Base-by-base conservation (phyloP, 64 coral and sea anemone genomes). In the Catalaphyllia jardinei region DNA sequence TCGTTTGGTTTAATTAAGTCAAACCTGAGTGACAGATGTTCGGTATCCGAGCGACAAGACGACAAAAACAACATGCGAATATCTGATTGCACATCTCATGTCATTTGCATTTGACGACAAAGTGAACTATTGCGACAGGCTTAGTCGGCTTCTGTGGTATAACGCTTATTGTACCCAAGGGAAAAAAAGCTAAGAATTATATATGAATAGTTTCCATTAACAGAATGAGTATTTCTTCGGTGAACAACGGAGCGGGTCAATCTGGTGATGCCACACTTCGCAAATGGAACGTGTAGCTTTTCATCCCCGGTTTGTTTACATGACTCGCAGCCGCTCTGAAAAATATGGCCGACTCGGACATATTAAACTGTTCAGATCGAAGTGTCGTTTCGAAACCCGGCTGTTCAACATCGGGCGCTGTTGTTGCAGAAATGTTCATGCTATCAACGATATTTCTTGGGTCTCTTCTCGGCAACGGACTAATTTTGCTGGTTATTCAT, bases 401-500 rank as follows among this genome's bases (percentile, higher is more conserved):
- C 33, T 71, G 35, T 71, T 84, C 79, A 60, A 82, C 16, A 8
- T 82, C 81, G 25, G 62, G 62, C 18, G 81, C 35, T 84, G 81
- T 84, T 42, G 33, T 19, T 10, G 62, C 63, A 14, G 87, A 99
- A 93, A 86, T 90, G 24, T 30, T 95, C 33, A 50, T 87, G 77
- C 29, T 99, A 8, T 73, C 91, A 14, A 38, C 90, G 9, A 92
- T 99, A 67, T 93, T 99, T 46, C 29, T 92, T 4, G 78, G 79
- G 76, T 89, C 97, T 27, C 63, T 89, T 20, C 62, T 93, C n/a
- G 97, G 97, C 11, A 99, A 99, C 71, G 51, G 93, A 24, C 30
- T 99, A 11, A 91, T 99, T 8, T 79, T 99, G 29, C 79, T 99
- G 17, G 97, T 99, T 0, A 89, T 99, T 52, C 87, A 89, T 4